Evolutionary conservation across 2,797 vertebrate species (phyloP).

Genomic region (Mico argentatus): DNA sequence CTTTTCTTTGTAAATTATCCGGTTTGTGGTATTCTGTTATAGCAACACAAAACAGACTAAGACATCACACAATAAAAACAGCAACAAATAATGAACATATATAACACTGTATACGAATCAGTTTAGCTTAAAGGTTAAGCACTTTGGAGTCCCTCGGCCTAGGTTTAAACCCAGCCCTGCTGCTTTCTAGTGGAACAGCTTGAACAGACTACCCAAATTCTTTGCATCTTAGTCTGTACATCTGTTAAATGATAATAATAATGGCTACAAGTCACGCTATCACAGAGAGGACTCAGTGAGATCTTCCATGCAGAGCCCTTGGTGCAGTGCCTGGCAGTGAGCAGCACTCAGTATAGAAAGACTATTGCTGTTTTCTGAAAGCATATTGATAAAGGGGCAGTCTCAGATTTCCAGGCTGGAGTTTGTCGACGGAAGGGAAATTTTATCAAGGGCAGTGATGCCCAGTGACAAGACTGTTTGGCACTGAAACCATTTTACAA

Average conservation of each 20-base stretch:
- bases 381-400: background rate
- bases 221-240: background rate
- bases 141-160: background rate
- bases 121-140: background rate
- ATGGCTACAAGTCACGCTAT: background rate
- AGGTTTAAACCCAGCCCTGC: background rate
- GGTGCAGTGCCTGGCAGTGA: background rate
- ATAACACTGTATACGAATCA: background rate
- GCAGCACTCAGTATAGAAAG: accelerated
- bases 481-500: background rate
- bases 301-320: accelerated
- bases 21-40: background rate
- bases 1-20: background rate
- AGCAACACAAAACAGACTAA: background rate
- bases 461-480: background rate
- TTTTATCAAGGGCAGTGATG: background rate
- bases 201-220: background rate
- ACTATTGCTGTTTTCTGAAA: background rate
- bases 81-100: background rate
- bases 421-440: background rate
- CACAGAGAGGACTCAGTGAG: background rate
- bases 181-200: background rate
- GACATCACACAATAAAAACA: background rate
- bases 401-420: background rate
- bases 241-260: background rate